Percentiles rank a stretch among this genome's conserved stretches.
phyloP scores from a whole-genome alignment of 2,113 vertebrate genomes.

The Cygnus buccinator region DNA sequence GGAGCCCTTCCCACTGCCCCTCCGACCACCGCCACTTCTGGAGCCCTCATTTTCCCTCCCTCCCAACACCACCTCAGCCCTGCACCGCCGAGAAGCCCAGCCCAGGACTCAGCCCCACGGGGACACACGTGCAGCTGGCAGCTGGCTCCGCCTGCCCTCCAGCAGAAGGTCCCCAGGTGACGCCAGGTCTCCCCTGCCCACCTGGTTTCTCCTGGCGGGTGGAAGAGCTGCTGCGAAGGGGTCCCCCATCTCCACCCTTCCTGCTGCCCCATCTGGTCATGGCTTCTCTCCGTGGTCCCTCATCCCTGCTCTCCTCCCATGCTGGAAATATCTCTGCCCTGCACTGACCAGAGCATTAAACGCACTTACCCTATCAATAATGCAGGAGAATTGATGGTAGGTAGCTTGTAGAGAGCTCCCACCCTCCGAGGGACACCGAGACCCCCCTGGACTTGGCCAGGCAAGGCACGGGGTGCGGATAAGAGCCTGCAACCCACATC shows the following conservation, averaged over 20 bases:
- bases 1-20: neutral
- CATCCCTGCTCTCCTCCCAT: neutral
- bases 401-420: neutral
- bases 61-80: neutral
- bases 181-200: neutral
- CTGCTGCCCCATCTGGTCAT: neutral
- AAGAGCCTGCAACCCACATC: neutral
- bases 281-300: neutral
- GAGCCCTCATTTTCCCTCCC: neutral
- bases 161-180: neutral
- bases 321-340: neutral
- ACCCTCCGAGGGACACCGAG: neutral
- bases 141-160: neutral
- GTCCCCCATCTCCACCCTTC: neutral
- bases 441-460: neutral
- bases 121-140: neutral
- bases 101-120: neutral
- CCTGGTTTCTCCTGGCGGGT: neutral
- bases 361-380: slow-evolving; percentile 19
- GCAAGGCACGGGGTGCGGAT: neutral
- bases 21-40: neutral
- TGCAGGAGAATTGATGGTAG: slow-evolving; percentile 13
- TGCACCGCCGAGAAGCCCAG: neutral
- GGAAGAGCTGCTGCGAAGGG: neutral
- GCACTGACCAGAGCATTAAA: neutral